Conservation (phyloP, 2,113 vertebrate genomes). For the Mystacornis crossleyi region DNA sequence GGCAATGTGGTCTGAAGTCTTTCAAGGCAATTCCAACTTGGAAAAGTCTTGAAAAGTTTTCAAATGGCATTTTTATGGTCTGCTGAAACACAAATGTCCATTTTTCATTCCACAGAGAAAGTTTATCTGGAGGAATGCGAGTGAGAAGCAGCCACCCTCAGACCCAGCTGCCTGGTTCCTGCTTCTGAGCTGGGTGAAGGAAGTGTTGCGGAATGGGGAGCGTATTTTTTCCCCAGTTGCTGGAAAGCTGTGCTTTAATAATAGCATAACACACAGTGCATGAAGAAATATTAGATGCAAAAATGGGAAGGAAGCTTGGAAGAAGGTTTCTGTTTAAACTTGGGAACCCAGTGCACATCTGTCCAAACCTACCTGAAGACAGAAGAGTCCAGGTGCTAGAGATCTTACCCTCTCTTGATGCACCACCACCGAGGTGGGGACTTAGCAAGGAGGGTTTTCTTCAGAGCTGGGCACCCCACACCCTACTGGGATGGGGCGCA, state of each 20-base stretch:
- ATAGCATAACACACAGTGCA: background rate
- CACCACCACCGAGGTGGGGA: background rate
- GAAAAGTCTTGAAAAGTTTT: background rate
- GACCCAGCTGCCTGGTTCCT: background rate
- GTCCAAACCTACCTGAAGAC: background rate
- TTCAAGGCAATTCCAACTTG: background rate
- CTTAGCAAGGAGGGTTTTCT: background rate
- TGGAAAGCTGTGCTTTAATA: background rate
- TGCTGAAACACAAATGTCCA: background rate
- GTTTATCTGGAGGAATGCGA: background rate
- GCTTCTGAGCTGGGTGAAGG: fast-evolving
- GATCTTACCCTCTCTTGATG: fast-evolving
- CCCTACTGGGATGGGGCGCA: background rate
- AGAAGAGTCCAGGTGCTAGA: background rate
- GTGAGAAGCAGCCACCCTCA: background rate
- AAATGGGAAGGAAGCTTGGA: background rate
- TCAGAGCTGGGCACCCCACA: background rate
- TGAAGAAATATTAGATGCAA: background rate
- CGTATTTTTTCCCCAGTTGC: background rate
- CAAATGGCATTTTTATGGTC: slow-evolving; percentile 11
- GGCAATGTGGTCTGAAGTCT: background rate
- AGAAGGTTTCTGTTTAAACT: background rate
- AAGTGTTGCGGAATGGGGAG: fast-evolving
- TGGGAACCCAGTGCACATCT: background rate
- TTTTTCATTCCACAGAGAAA: background rate